Conservation (phyloP, 2,888 invertebrate genomes). For the Epistrophella euchroma region DNA sequence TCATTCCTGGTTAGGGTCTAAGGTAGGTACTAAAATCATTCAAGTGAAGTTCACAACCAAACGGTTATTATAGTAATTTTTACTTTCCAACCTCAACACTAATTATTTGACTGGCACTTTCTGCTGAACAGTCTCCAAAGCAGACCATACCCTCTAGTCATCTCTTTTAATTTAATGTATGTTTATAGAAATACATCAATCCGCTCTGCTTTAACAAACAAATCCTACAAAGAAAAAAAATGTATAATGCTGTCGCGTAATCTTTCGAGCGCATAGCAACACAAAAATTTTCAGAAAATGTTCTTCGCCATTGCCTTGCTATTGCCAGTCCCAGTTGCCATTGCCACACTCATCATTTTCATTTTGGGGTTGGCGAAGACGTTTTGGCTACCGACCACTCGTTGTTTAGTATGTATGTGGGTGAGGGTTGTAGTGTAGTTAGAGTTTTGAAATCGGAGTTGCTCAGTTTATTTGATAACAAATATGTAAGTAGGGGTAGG, state of each 20-base stretch:
- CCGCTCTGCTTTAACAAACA: constrained; percentile 60
- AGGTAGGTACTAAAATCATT: neutral
- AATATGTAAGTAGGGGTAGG: neutral
- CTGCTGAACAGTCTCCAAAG: constrained; percentile 55
- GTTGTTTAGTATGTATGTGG: neutral
- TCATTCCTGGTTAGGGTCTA: neutral
- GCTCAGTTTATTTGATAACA: neutral
- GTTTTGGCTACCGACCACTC: constrained; percentile 5
- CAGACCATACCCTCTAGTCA: constrained; percentile 56
- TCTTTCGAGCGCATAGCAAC: constrained; percentile 74
- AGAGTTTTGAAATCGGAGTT: neutral
- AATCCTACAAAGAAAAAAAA: constrained; percentile 58
- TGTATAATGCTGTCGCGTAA: constrained; percentile 71
- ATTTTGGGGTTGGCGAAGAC: constrained; percentile 53
- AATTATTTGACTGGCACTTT: constrained; percentile 29
- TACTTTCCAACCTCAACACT: neutral
- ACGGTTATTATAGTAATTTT: constrained; percentile 41
- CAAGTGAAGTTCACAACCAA: neutral
- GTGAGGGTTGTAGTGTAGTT: neutral
- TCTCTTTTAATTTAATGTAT: constrained; percentile 51
- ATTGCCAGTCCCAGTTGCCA: neutral
- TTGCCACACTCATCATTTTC: constrained; percentile 43
- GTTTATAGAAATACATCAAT: constrained; percentile 58
- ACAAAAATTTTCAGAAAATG: constrained; percentile 66
- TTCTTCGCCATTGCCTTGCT: constrained; percentile 37